Conservation (phyloP, 1,140 invertebrate genomes). For the Carcinoscorpius rotundicauda region DNA sequence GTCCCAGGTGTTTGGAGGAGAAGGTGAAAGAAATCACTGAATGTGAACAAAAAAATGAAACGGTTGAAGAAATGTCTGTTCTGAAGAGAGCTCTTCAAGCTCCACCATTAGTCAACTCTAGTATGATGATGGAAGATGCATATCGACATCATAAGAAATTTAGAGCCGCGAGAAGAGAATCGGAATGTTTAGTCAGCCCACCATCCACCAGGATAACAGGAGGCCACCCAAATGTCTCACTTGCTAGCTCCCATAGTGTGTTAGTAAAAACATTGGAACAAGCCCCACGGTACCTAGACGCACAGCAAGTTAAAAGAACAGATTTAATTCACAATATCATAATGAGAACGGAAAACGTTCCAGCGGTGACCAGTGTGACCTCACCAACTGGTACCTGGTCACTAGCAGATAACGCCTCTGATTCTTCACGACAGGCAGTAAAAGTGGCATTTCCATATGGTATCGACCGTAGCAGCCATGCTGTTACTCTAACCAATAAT, state of each 20-base stretch:
- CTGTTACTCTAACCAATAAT: no score
- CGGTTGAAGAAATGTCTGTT: constrained; percentile 82
- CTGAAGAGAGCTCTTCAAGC: constrained; percentile 80
- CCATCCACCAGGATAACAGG: not conserved
- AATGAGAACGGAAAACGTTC: constrained; percentile 41
- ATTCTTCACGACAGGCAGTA: no score
- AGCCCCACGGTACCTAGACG: constrained; percentile 63
- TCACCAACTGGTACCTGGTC: no score
- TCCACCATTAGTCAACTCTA: constrained; percentile 52
- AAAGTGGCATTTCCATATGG: no score
- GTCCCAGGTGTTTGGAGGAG: constrained; percentile 61
- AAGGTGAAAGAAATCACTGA: constrained; percentile 34
- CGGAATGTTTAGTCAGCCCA: constrained; percentile 14
- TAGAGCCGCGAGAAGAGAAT: constrained; percentile 49
- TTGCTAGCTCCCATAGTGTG: constrained; percentile 73
- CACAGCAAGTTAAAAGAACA: constrained; percentile 73
- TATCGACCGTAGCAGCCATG: no score
- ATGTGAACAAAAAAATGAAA: constrained; percentile 38
- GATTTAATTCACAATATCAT: constrained; percentile 82
- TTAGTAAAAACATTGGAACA: constrained; percentile 76
- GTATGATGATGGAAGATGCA: constrained; percentile 81
- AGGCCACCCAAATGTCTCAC: constrained; percentile 29
- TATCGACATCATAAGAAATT: constrained; percentile 93
- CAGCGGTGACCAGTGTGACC: not conserved
- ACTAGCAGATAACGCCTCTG: no score